These are phyloP conservation scores for Planococcus citri DNA, from an alignment of 1,140 invertebrate species.

Conservation along the genomic window DNA sequence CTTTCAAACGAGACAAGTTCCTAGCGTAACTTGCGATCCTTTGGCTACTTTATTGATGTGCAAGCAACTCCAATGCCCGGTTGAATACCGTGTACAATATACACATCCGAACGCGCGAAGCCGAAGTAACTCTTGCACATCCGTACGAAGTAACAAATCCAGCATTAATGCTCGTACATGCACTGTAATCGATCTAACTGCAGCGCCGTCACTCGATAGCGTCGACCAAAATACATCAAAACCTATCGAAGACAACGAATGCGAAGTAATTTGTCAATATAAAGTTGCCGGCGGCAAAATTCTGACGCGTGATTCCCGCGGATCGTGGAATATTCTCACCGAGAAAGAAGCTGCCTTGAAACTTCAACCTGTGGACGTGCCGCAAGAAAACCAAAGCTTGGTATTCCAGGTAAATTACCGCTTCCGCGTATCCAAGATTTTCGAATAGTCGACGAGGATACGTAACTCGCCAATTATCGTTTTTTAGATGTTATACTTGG, in stretches of 20 bases:
- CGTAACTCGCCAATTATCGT: not conserved
- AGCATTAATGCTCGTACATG: too few species aligned
- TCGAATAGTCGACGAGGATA: too few species aligned
- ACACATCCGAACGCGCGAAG: not conserved
- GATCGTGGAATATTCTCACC: not conserved
- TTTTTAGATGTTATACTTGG: not conserved
- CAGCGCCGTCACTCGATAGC: too few species aligned
- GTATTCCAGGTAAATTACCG: not conserved
- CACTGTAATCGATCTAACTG: too few species aligned
- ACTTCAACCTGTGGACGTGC: not conserved
- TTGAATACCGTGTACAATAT: not conserved
- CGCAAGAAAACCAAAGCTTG: not conserved
- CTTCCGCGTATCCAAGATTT: not conserved
- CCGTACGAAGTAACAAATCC: too few species aligned
- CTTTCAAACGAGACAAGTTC: too few species aligned
- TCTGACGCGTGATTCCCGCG: not conserved
- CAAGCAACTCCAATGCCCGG: not conserved
- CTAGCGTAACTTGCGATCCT: too few species aligned
- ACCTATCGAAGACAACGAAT: not conserved
- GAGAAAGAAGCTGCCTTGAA: not conserved
- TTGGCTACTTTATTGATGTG: slow-evolving; percentile 11
- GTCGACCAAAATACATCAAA: not conserved
- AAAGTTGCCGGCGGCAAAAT: not conserved
- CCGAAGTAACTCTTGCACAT: not conserved
- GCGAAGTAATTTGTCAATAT: not conserved